Base-by-base conservation (phyloP, 2,113 vertebrate species). In the Sitta europaea region DNA sequence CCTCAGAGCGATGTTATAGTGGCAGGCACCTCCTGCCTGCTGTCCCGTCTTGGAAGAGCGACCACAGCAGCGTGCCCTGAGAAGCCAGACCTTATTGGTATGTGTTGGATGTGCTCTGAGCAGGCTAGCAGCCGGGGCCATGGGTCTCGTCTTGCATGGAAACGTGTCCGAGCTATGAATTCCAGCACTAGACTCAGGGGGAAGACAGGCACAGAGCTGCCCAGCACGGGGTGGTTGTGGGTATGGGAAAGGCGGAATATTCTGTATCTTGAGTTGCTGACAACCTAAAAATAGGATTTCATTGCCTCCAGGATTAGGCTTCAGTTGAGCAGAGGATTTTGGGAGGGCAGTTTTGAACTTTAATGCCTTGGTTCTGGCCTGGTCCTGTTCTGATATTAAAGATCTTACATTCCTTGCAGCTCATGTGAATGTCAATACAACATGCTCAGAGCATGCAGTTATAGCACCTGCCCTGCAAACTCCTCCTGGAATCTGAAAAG, bases 261-360 rank as follows among this genome's bases (percentile, higher is more conserved):
- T 67, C 82, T 70, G 35, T 88, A 40, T 95, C 59, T 88, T 88
- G 58, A 79, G 88, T 74, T 90, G 71, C 63, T 76, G 58, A 38
- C 58, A 76, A 19, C 17, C 75, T 92, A 80, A 94, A 94, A 88
- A 94, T 86, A 96, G 88, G 72, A 65, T 20, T 83, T 36, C 19
- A 9, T 61, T 86, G 53, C 74, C 42, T 87, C 45, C 6, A 9
- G 67, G 67, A 83, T 83, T 83, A 73, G 62, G 54, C 58, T 35
- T 58, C 4, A 4, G 38, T 86, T 86, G 54, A 92, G 29, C 57
- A 28, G 58, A n/a, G 66, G 25, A 36, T 75, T 81, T 85, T 50
- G 50, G 58, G 74, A 73, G 27, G 17, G 59, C 27, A 33, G 67
- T 62, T 88, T 38, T 83, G 59, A 76, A 70, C 72, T 86, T 89